Evolutionary conservation across 1,140 invertebrate species (phyloP).

Genomic region (Telenomus remus): DNA sequence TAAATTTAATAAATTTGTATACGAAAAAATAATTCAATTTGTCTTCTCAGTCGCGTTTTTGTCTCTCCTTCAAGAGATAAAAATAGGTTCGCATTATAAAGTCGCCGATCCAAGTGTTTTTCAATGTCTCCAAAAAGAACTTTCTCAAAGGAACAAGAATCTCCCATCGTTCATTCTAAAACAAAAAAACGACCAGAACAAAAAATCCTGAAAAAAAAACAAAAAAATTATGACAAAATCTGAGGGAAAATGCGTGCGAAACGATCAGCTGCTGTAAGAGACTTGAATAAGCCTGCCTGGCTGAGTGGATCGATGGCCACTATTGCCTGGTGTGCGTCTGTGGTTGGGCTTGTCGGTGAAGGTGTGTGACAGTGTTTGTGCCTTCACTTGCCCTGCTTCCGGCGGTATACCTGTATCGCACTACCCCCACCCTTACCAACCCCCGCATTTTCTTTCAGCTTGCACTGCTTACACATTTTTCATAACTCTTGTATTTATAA

Average conservation of each 20-base stretch:
- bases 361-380: constrained; percentile 21
- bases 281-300: constrained; percentile 40
- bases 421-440: constrained; percentile 6
- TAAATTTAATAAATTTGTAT: no score
- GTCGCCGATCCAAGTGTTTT: no score
- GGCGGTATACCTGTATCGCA: constrained; percentile 9
- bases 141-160: no score
- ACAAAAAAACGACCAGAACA: constrained; percentile 1
- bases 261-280: constrained; percentile 47
- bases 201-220: constrained; percentile 1
- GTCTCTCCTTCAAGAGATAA: no score
- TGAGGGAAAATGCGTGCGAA: constrained; percentile 44
- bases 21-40: no score
- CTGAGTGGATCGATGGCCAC: constrained; percentile 48
- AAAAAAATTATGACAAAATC: constrained; percentile 13
- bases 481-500: neutral
- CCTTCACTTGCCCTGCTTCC: constrained; percentile 38
- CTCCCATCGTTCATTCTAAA: no score
- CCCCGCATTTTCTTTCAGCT: constrained; percentile 10
- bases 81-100: no score
- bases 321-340: constrained; percentile 39
- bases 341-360: constrained; percentile 27
- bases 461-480: constrained; percentile 30
- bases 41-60: no score
- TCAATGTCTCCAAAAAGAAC: no score